Percentiles rank a stretch among this genome's conserved stretches.
phyloP scores from a whole-genome alignment of 2,797 vertebrate genomes.

The Sebastes baramenuke region DNA sequence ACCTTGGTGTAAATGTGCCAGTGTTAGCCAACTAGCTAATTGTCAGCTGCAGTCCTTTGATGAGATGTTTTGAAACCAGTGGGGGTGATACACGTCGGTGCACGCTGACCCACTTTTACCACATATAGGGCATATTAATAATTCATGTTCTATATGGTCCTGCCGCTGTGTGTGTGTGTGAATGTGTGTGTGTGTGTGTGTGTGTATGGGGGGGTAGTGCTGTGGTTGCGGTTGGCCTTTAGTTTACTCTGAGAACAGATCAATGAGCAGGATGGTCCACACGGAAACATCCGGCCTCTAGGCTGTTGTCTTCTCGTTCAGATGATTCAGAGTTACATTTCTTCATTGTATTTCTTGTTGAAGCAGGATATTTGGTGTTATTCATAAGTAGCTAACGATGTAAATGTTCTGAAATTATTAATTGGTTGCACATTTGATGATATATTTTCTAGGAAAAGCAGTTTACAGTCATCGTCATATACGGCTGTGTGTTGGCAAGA shows the following conservation, averaged over 20 bases:
- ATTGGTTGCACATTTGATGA: background rate
- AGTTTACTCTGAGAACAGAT: background rate
- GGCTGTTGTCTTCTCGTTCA: background rate
- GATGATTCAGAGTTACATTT: background rate
- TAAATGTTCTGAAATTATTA: background rate
- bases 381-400: background rate
- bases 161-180: too few species aligned
- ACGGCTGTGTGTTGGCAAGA: too few species aligned
- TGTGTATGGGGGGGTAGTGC: background rate
- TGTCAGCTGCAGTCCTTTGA: background rate
- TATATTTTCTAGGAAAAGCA: background rate
- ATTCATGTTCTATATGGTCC: background rate
- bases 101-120: background rate
- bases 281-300: background rate
- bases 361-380: background rate
- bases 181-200: too few species aligned
- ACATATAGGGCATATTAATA: background rate
- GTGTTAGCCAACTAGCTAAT: background rate
- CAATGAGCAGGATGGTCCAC: background rate
- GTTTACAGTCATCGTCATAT: too few species aligned
- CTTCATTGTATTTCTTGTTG: background rate
- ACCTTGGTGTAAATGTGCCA: background rate
- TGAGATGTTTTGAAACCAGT: background rate
- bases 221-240: background rate
- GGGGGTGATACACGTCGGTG: background rate